Base-by-base conservation (phyloP, 2,797 vertebrate species). In the Philypnodon macrostomus region DNA sequence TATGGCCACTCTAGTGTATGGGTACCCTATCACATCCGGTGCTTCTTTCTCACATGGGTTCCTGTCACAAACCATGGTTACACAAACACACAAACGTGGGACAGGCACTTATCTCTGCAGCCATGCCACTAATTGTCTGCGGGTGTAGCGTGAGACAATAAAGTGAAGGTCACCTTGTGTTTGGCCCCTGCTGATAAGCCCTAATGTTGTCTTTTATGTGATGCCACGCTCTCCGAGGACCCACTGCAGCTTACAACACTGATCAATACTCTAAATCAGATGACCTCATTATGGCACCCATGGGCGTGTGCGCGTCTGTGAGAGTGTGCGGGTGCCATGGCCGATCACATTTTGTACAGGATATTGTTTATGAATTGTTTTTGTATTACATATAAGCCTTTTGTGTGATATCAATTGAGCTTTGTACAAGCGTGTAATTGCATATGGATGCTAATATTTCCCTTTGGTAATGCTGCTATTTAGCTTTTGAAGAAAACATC, bases 251-350 rank as follows among this genome's bases (percentile, higher is more conserved):
- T 79, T 65, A 60, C 66, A 59, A 40, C 33, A n/a, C 49, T 77
- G 82, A 89, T 89, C 85, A 74, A 85, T 89, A 83, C 67, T 58
- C 54, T 78, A 83, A 79, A 86, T 84, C 76, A 84, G 63, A 68
- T 63, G 14, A 58, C 58, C 67, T 77, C 61, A 71, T 80, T 79
- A 73, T 61, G 57, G 65, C 60, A 60, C 75, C 60, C 63, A 36
- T 53, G 67, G 50, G 63, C 29, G 8, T 47, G 47, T 63, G 54
- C 53, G 71, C 46, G 5, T 37, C 16, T 49, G n/a, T n/a, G 37
- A 24, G 24, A 19, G 21, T 54, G 41, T 8, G 26, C 58, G 35
- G 48, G 44, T 45, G 46, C 16, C 10, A 15, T 12, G 35, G 16
- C 4, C 17, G 36, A 31, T 49, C 46, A 45, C 7, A 57, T 53